phyloP scores from a whole-genome alignment of 2,888 invertebrate genomes.

The Ochropacha duplaris region DNA sequence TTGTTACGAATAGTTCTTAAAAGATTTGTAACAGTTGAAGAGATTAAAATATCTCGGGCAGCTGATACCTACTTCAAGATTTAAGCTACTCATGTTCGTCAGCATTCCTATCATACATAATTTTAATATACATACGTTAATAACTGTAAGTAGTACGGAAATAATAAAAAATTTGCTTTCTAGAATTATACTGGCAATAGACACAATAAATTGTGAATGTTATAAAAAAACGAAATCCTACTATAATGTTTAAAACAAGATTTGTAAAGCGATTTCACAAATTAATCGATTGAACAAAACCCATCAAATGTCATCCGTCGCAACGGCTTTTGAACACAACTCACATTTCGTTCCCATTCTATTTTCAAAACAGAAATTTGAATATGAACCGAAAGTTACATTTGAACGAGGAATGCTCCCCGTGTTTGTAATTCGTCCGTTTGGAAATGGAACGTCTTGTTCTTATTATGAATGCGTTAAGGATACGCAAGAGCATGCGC shows the following conservation, averaged over 20 bases:
- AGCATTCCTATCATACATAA: background rate
- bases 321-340: conserved; percentile 21
- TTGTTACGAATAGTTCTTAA: background rate
- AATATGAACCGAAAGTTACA: conserved; percentile 67
- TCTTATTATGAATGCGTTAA: conserved; percentile 79
- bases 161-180: conserved; percentile 3
- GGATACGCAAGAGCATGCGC: conserved; percentile 79
- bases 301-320: conserved; percentile 2
- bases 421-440: conserved; percentile 72
- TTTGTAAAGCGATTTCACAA: background rate
- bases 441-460: conserved; percentile 74
- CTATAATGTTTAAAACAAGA: background rate
- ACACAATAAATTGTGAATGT: background rate
- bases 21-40: background rate
- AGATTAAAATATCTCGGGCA: background rate
- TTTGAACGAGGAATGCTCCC: conserved; percentile 64
- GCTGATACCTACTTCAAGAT: no score
- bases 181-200: background rate
- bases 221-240: background rate
- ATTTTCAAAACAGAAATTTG: conserved; percentile 71
- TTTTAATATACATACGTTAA: conserved; percentile 2
- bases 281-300: conserved; percentile 2
- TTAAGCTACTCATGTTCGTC: background rate
- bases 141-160: conserved; percentile 3
- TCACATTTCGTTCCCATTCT: conserved; percentile 49